These are phyloP conservation scores for Microplitis mediator DNA, from an alignment of 1,140 invertebrate genomes.

Conservation along the genomic window DNA sequence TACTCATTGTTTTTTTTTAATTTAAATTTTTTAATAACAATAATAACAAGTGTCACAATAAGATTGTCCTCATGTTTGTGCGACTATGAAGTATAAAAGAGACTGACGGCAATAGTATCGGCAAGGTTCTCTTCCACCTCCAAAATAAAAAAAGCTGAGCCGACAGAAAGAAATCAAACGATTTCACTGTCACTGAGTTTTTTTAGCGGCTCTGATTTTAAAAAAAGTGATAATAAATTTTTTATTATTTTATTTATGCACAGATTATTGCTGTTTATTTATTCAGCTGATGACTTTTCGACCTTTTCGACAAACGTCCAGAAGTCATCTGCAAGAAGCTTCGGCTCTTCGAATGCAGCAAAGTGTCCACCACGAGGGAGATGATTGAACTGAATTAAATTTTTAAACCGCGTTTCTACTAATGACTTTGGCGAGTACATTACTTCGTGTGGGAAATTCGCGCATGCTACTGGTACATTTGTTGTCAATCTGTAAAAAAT, in stretches of 20 bases:
- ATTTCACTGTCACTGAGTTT: slow-evolving; percentile 7
- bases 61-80: slow-evolving; percentile 3
- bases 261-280: neutral
- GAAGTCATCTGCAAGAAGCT: slow-evolving; percentile 71
- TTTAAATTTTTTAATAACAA: too few relatives aligned
- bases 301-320: slow-evolving; percentile 55
- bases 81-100: neutral
- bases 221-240: too few relatives aligned
- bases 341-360: slow-evolving; percentile 79
- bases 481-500: slow-evolving; percentile 63
- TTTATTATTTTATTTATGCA: too few relatives aligned
- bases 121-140: slow-evolving; percentile 3
- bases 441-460: slow-evolving; percentile 71
- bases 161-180: neutral
- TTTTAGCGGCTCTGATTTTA: neutral
- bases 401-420: slow-evolving; percentile 66
- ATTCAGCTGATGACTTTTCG: slow-evolving; percentile 24
- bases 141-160: neutral
- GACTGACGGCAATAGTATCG: neutral
- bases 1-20: too few relatives aligned
- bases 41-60: neutral
- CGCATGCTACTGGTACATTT: slow-evolving; percentile 69
- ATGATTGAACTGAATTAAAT: slow-evolving; percentile 70
- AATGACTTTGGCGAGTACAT: slow-evolving; percentile 65
- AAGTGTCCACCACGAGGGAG: slow-evolving; percentile 81